phyloP scores from a whole-genome alignment of 64 coral and sea anemone genomes.

The Actinia equina region DNA sequence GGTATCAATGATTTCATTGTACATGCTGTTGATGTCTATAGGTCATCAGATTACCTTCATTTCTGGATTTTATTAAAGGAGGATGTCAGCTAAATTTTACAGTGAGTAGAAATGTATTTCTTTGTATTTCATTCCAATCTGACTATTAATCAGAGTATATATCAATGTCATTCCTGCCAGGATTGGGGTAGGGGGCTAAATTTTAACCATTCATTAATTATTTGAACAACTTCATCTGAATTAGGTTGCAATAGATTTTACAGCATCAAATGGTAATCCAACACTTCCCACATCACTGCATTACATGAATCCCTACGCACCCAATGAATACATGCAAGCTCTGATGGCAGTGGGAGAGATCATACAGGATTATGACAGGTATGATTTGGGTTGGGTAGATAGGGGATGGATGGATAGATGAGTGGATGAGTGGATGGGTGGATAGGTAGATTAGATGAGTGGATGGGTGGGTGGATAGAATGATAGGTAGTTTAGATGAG shows the following conservation, averaged over 20 bases:
- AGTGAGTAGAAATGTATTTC: slow-evolving; percentile 40
- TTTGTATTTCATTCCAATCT: no score
- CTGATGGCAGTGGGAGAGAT: slow-evolving; percentile 92
- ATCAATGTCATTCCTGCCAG: no score
- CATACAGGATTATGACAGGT: slow-evolving; percentile 99
- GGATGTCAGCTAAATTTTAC: slow-evolving; percentile 96
- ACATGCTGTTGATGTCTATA: background rate
- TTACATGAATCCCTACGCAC: slow-evolving; percentile 88
- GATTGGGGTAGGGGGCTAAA: no score
- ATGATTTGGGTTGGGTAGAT: background rate
- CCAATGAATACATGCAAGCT: slow-evolving; percentile 95
- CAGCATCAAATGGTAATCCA: slow-evolving; percentile 91
- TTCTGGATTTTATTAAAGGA: slow-evolving; percentile 89
- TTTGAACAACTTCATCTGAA: background rate
- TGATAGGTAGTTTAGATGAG: no score
- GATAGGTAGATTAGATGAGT: no score
- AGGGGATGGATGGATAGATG: background rate
- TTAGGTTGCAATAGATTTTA: slow-evolving; percentile 97
- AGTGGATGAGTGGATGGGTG: no score
- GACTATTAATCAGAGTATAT: no score
- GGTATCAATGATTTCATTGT: background rate
- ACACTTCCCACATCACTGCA: slow-evolving; percentile 67
- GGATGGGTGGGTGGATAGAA: no score
- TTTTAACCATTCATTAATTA: background rate
- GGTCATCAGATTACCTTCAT: slow-evolving; percentile 74